Conservation (phyloP, 2,888 invertebrate species). For the Flexamia atlantica region DNA sequence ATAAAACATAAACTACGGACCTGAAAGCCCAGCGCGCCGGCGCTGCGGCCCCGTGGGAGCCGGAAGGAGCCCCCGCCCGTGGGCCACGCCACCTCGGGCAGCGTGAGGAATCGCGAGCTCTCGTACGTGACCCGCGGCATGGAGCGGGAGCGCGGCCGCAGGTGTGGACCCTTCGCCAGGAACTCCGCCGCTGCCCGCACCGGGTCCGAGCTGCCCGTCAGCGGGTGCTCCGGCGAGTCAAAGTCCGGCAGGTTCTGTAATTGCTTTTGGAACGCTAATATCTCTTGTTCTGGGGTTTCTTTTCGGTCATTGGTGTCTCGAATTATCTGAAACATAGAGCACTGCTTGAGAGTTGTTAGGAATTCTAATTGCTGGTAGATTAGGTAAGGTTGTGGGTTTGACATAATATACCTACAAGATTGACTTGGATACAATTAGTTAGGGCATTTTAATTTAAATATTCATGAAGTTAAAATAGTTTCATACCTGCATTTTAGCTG, state of each 20-base stretch:
- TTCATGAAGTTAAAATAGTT: too few relatives aligned
- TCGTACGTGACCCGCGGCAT: conserved; percentile 75
- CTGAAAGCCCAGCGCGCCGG: conserved; percentile 71
- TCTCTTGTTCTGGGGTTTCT: conserved; percentile 75
- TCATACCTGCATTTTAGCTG: too few relatives aligned
- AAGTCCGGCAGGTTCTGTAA: conserved; percentile 78
- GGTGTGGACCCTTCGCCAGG: conserved; percentile 70
- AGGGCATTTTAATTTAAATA: too few relatives aligned
- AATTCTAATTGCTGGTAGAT: neutral
- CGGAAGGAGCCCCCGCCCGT: conserved; percentile 69
- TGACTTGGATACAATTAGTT: too few relatives aligned
- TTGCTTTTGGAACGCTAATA: conserved; percentile 78
- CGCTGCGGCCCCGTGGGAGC: conserved; percentile 72
- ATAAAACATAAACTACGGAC: conserved; percentile 43
- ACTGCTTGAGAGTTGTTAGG: neutral
- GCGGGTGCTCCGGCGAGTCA: conserved; percentile 73
- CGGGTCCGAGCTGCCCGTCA: conserved; percentile 68
- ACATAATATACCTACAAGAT: too few relatives aligned
- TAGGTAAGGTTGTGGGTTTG: too few relatives aligned
- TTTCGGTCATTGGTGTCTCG: conserved; percentile 68
- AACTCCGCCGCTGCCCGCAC: conserved; percentile 71
- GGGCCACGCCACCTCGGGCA: conserved; percentile 72
- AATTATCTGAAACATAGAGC: conserved; percentile 58
- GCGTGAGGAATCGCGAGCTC: conserved; percentile 73
- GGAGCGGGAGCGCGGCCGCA: conserved; percentile 75